Percentiles rank a stretch among this genome's conserved stretches.
Conservation (phyloP, 2,113 vertebrate species). For the Nyctibius bracteatus region DNA sequence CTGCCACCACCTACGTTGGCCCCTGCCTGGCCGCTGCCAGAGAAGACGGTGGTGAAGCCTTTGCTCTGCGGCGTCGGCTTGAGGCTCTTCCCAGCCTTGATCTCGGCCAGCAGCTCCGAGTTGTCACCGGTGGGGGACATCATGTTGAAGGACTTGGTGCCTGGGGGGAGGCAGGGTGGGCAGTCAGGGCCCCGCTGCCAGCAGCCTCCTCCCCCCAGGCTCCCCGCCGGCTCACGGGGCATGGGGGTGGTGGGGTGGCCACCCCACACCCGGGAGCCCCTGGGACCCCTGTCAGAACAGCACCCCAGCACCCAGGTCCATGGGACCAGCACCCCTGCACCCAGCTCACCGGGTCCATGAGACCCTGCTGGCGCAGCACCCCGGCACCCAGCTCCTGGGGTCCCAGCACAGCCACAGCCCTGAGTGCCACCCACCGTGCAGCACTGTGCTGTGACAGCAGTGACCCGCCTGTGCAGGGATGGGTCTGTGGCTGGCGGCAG, state of each 20-base stretch:
- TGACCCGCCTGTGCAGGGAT: background rate
- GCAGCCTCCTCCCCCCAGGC: background rate
- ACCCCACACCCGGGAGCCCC: fast-evolving
- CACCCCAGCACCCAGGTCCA: background rate
- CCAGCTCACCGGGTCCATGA: background rate
- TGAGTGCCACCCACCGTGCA: fast-evolving
- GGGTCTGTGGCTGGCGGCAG: background rate
- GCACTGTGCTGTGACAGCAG: background rate
- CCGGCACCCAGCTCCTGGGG: background rate
- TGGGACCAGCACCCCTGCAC: background rate
- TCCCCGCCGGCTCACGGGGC: background rate
- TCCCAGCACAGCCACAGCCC: background rate
- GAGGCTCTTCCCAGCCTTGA: constrained; percentile 94
- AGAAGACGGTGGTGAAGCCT: constrained; percentile 91
- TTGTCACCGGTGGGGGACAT: constrained; percentile 98
- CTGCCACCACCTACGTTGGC: constrained; percentile 73
- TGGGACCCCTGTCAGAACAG: fast-evolving
- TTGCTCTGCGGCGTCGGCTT: constrained; percentile 95
- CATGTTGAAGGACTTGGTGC: constrained; percentile 99
- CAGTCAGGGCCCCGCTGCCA: background rate
- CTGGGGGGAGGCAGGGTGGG: constrained; percentile 67
- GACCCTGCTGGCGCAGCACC: background rate
- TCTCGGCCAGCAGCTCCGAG: constrained; percentile 95
- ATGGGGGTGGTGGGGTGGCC: fast-evolving
- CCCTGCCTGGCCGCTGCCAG: constrained; percentile 79